These are phyloP conservation scores for Conus ventricosus DNA, from an alignment of 1,140 invertebrate genomes.

Conservation along the genomic window DNA sequence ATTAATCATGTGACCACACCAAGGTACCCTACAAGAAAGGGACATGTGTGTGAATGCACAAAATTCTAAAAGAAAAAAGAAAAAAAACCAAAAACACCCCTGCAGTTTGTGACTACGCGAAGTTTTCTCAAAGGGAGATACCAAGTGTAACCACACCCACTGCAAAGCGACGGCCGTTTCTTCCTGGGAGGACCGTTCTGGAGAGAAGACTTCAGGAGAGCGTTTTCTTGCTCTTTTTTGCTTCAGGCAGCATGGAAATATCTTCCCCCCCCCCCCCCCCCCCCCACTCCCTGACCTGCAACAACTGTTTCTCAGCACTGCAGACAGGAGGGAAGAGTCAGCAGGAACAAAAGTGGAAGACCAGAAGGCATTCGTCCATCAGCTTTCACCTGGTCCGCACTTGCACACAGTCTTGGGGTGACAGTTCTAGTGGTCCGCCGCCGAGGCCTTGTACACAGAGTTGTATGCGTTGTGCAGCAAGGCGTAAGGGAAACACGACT, in stretches of 20 bases:
- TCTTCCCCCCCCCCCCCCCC: too few species aligned
- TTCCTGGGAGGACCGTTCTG: neutral
- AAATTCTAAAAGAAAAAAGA: too few species aligned
- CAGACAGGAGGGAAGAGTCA: neutral
- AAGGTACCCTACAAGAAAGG: too few species aligned
- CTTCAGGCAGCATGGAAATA: too few species aligned
- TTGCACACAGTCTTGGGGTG: neutral
- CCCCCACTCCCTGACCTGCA: too few species aligned
- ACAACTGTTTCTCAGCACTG: neutral
- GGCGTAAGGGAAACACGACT: slow-evolving; percentile 98
- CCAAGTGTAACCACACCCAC: neutral
- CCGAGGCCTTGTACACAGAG: slow-evolving; percentile 65
- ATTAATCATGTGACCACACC: too few species aligned
- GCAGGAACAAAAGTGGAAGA: neutral
- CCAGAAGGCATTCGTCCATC: neutral
- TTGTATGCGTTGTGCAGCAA: slow-evolving; percentile 96
- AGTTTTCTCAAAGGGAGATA: neutral
- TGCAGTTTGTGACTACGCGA: too few species aligned
- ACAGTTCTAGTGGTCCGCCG: slow-evolving; percentile 39
- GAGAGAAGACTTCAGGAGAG: neutral
- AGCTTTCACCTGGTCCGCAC: neutral
- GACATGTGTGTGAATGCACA: too few species aligned
- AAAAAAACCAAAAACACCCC: too few species aligned
- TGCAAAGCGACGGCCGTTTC: neutral
- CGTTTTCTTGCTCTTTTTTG: too few species aligned